Base-by-base conservation (phyloP, 2,113 vertebrate species). In the Pomatorhinus ruficollis region DNA sequence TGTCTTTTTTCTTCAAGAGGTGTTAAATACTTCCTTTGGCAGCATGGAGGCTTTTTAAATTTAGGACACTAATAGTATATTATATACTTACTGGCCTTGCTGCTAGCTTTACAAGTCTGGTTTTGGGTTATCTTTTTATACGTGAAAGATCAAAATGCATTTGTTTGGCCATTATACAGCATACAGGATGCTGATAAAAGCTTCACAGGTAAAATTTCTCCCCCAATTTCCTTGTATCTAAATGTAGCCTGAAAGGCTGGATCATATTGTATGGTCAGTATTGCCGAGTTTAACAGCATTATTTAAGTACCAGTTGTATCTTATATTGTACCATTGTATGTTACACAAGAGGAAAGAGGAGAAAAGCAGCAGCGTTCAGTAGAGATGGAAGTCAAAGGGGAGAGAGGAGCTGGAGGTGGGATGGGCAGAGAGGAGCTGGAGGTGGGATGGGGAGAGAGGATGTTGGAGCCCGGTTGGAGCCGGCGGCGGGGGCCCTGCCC, bases 231-330 rank as follows among this genome's bases (percentile, higher is more conserved):
- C 10, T 59, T 59, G 0, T 22, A 13, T 27, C 40, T 28, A 24
- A 24, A n/a, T 4, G 5, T 1, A 5, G 10, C 2, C 4, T 17
- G n/a, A 28, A 53, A 57, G 31, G 25, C 52, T 35, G n/a, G 9
- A 42, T 61, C 21, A 1, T 49, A 11, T 0, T 19, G 10, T 2
- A 0, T 6, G 42, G 15, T 27, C 60, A n/a, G 4, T 56, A 27
- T 19, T 0, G 1, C 40, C 28, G 16, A 44, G 33, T 71, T 40
- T 5, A 44, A 12, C 6, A 28, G 19, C 22, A 27, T 68, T 59
- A 4, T 37, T 53, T 30, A 31, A 66, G 13, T 39, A 10, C 3
- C 5, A 10, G 4, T 6, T 69, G 2, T 35, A 2, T 37, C 13
- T 56, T 15, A 4, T 0, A 4, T 35, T 35, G 17, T 16, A 33